Base-by-base conservation (phyloP, 2,888 invertebrate species). In the Rambutsinella grinnellia region DNA sequence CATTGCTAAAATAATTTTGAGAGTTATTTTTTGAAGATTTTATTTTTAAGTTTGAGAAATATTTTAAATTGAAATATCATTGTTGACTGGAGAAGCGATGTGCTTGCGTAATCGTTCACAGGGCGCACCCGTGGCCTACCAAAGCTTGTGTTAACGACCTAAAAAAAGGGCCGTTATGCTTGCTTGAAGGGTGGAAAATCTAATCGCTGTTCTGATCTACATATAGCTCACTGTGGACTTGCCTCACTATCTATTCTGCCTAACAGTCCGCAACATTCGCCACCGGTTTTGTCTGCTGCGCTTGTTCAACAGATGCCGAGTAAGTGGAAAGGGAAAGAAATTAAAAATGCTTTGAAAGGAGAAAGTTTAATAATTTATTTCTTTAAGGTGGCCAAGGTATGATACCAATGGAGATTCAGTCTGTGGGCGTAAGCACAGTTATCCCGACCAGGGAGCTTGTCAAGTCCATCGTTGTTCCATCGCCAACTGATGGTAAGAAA, bases 31-130 rank as follows among this genome's bases (percentile, higher is more conserved):
- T n/a, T n/a, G n/a, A n/a, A n/a, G n/a, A n/a, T n/a, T n/a, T n/a
- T n/a, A n/a, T n/a, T n/a, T n/a, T n/a, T n/a, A n/a, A n/a, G 13
- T 36, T 36, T 36, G 36, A 36, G 36, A 8, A 36, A 36, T 36
- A 8, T 36, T 36, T 36, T 5, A 5, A 36, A 36, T 36, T 36
- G 13, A 36, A 36, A 13, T 36, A 36, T 36, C 36, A 8, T 36
- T 36, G 5, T 36, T 36, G 6, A 5, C 36, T 36, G 36, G 13
- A 36, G 36, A 36, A 79, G 70, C 60, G 60, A 54, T 67, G 74
- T 82, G 83, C 81, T 83, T 83, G 81, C 82, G 81, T 81, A 83
- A 83, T 83, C 83, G 79, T 83, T 82, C 72, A 83, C 82, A 83
- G 82, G 81, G 79, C 74, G 74, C 79, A 76, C 74, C 78, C 74